Evolutionary conservation across 2,113 vertebrate genomes (phyloP), one percentile per base, ranked within the genome.

Genomic region (Hiodon alosoides): DNA sequence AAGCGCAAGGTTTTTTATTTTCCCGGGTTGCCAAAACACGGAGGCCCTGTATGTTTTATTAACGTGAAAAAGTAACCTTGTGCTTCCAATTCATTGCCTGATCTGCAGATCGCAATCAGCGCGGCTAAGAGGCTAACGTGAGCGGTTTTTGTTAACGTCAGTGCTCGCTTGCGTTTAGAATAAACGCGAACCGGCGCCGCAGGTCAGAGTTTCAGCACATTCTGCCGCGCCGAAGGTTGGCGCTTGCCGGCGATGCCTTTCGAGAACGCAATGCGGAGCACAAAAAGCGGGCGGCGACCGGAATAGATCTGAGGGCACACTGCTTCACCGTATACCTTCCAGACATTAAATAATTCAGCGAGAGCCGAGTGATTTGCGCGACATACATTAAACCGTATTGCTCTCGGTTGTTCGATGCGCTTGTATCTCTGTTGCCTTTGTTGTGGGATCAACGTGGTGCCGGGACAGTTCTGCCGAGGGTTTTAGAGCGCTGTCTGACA

Each of bases 141-240:
- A 74, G 7, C 51, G 14, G 9, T 76, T 83, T 83, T 80, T 75
- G 73, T 78, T 83, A 47, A 58, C 77, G 72, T 78, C 81, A 54
- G 5, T 58, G 78, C 59, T 67, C 75, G 62, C 87, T 86, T 86
- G 76, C 86, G 86, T 87, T 75, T 85, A 86, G 46, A 71, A 80
- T 85, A 88, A 84, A 54, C 77, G n/a, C 76, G 71, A 72, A 68
- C 7, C 58, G 67, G 70, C 48, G 52, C 61, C 69, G 69, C 31
- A 11, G 7, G 58, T 16, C 3, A 14, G 58, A 9, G 3, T 59
- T 52, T 67, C 5, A 3, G 14, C 6, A 50, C 11, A 14, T 72
- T 83, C 69, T 7, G 5, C 79, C 69, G 0, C 47, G 2, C 13
- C 58, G 2, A 7, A 65, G 5, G 2, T 64, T 48, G 31, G 8